These are phyloP conservation scores for Alcedo atthis DNA, from an alignment of 2,797 vertebrate species.

Conservation along the genomic window DNA sequence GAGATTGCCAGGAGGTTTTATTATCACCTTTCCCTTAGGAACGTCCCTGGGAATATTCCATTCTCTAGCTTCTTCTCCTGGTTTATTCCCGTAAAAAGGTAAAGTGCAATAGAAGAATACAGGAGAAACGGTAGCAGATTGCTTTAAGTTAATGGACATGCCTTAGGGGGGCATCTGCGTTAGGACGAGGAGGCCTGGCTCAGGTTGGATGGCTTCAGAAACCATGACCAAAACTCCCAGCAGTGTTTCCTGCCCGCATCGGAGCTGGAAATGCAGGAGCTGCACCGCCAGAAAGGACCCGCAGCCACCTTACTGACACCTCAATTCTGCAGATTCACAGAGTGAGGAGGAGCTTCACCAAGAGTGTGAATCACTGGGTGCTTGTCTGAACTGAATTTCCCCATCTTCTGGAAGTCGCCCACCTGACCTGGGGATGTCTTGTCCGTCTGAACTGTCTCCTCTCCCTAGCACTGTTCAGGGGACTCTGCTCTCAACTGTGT, in stretches of 20 bases:
- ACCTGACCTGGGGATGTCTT: slow-evolving; percentile 58
- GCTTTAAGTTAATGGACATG: slow-evolving; percentile 37
- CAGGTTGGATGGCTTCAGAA: slow-evolving; percentile 58
- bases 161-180: not conserved
- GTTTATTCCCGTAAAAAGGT: not conserved
- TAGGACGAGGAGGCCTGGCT: slow-evolving; percentile 11
- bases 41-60: slow-evolving; percentile 2
- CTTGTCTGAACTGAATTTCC: slow-evolving; percentile 62
- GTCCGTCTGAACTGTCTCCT: slow-evolving; percentile 59
- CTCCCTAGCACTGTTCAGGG: slow-evolving; percentile 69
- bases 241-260: slow-evolving; percentile 41
- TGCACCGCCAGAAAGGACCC: slow-evolving; percentile 51
- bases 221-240: slow-evolving; percentile 57
- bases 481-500: slow-evolving; percentile 63
- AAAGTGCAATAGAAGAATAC: slow-evolving; percentile 60
- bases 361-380: slow-evolving; percentile 57
- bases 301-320: not conserved
- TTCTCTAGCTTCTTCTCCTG: slow-evolving; percentile 44
- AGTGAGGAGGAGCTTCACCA: slow-evolving; percentile 20
- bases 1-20: slow-evolving; percentile 8
- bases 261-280: slow-evolving; percentile 56
- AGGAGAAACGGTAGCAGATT: slow-evolving; percentile 36
- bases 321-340: slow-evolving; percentile 58
- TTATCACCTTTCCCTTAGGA: not conserved
- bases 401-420: slow-evolving; percentile 40